Evolutionary conservation across 1,140 invertebrate genomes (phyloP).

Genomic region (Vollenhovia emeryi): DNA sequence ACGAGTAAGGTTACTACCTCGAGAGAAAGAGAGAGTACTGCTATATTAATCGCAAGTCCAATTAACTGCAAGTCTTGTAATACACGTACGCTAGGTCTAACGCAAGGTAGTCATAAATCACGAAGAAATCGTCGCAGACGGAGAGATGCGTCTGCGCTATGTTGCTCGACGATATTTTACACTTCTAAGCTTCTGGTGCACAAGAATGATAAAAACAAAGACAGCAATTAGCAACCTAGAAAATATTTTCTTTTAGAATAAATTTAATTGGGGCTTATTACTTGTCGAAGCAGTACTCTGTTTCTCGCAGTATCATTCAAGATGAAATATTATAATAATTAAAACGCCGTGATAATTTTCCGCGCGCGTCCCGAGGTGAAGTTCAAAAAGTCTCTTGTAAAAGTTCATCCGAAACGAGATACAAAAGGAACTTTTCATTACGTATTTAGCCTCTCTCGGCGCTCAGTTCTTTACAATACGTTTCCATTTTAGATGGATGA

Average conservation of each 20-base stretch:
- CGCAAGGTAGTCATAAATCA: slow-evolving; percentile 65
- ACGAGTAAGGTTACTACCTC: slow-evolving; percentile 5
- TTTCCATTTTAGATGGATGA: neutral
- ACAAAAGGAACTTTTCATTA: slow-evolving; percentile 2
- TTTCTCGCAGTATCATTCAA: neutral
- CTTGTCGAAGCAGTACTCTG: neutral
- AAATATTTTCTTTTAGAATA: neutral
- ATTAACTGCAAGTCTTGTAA: slow-evolving; percentile 67
- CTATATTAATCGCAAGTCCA: slow-evolving; percentile 72
- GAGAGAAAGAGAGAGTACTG: too few relatives aligned
- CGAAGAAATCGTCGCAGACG: neutral
- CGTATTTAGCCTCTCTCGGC: neutral
- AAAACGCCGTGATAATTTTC: neutral
- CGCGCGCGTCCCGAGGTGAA: neutral
- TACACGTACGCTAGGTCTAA: slow-evolving; percentile 63
- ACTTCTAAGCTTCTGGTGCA: neutral
- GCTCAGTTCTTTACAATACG: neutral
- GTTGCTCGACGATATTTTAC: slow-evolving; percentile 6
- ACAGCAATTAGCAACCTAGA: neutral
- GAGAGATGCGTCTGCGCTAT: slow-evolving; percentile 7
- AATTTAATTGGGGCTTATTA: slow-evolving; percentile 1
- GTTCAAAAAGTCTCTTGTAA: neutral
- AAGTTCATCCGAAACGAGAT: neutral
- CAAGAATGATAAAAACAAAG: neutral
- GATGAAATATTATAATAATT: slow-evolving; percentile 3